A percentile compares a stretch with the other conserved stretches of the same genome.
phyloP scores from a whole-genome alignment of 2,113 vertebrate genomes.

The Syngnathus floridae region DNA sequence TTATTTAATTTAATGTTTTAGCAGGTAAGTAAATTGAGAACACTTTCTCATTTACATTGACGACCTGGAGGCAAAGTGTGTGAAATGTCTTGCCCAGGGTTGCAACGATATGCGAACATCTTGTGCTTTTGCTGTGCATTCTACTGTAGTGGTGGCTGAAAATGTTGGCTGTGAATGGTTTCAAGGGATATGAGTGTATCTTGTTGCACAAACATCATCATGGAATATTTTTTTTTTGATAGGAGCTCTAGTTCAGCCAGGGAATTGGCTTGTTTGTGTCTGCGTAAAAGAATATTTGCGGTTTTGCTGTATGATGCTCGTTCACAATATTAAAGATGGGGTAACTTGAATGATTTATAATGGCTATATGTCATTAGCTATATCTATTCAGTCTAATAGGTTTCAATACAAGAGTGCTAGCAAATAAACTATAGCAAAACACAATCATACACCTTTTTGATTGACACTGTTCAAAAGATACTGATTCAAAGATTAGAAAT shows the following conservation, averaged over 20 bases:
- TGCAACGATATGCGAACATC: neutral
- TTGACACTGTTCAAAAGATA: neutral
- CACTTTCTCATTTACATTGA: no score
- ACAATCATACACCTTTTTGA: no score
- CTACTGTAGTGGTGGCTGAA: neutral
- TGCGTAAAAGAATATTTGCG: neutral
- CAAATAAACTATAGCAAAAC: neutral
- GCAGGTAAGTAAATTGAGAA: no score
- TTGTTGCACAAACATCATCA: neutral
- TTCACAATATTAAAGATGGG: neutral
- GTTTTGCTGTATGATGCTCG: neutral
- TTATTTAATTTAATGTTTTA: neutral
- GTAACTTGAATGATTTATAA: neutral
- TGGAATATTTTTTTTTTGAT: neutral
- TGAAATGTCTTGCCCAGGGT: no score
- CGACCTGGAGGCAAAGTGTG: no score
- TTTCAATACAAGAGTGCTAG: neutral
- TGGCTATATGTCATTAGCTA: neutral
- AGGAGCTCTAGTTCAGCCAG: neutral
- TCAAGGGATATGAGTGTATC: neutral
- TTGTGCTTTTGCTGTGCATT: neutral
- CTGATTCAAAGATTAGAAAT: neutral
- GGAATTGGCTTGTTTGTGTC: neutral
- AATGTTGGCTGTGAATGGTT: neutral
- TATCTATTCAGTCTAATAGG: neutral